Conservation (phyloP, 2,113 vertebrate genomes). For the Mirounga angustirostris region DNA sequence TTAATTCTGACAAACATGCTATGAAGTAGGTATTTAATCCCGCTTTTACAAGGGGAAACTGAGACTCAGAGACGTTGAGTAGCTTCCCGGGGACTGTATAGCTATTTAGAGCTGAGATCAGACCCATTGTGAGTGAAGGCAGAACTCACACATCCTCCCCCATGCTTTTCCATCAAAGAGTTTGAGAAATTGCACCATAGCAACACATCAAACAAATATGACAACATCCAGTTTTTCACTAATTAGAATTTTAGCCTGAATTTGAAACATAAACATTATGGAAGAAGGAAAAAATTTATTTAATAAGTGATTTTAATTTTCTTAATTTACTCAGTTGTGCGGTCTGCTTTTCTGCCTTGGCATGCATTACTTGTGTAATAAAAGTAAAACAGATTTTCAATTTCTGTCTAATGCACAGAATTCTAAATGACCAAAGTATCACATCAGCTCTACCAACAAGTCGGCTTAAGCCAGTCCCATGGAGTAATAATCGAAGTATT, state of each 20-base stretch:
- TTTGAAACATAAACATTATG: constrained; percentile 51
- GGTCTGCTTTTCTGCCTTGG: constrained; percentile 57
- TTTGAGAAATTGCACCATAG: not conserved
- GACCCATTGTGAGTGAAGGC: not conserved
- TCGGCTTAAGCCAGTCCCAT: not conserved
- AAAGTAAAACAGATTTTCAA: constrained; percentile 63
- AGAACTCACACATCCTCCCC: not conserved
- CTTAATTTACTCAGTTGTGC: constrained; percentile 53
- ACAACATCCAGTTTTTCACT: constrained; percentile 35
- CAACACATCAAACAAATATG: not conserved
- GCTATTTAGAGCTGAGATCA: not conserved
- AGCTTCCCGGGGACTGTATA: not conserved
- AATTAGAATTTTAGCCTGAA: constrained; percentile 64
- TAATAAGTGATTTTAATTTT: constrained; percentile 72
- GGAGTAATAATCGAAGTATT: not conserved
- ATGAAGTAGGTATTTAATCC: not conserved
- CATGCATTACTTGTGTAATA: constrained; percentile 57
- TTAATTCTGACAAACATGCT: not conserved
- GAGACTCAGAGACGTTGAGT: constrained; percentile 15
- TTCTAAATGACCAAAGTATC: constrained; percentile 41
- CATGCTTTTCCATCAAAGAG: not conserved
- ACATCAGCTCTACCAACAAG: not conserved
- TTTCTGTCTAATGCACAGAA: constrained; percentile 50
- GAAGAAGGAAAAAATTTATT: constrained; percentile 24
- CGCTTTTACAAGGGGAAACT: not conserved